Conservation (phyloP, 2,888 invertebrate species). For the Alloscopus bannaensis region DNA sequence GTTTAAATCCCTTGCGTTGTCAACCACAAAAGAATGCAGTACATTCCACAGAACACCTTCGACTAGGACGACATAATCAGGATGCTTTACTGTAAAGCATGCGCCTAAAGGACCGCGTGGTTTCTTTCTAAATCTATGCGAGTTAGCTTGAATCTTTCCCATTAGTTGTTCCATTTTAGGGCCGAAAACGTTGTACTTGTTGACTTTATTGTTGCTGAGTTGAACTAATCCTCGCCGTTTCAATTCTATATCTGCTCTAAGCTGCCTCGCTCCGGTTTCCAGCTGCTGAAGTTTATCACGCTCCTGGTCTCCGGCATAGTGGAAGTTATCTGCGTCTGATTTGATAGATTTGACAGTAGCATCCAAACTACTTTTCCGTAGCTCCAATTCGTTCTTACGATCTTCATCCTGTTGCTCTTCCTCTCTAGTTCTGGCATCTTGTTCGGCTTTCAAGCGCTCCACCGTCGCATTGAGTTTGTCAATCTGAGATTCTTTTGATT, state of each 20-base stretch:
- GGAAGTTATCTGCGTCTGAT: conserved; percentile 57
- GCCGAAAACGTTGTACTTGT: conserved; percentile 66
- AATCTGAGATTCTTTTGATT: not conserved
- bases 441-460: conserved; percentile 16
- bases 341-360: conserved; percentile 15
- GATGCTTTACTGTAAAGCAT: conserved; percentile 67
- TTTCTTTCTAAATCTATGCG: conserved; percentile 48
- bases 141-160: conserved; percentile 58
- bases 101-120: conserved; percentile 71
- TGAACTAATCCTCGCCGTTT: conserved; percentile 19
- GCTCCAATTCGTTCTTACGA: conserved; percentile 1
- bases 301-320: conserved; percentile 30
- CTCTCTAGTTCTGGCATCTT: conserved; percentile 18
- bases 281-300: conserved; percentile 19
- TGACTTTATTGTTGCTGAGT: conserved; percentile 26
- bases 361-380: conserved; percentile 33
- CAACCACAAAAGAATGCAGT: conserved; percentile 60
- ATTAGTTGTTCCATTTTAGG: conserved; percentile 63
- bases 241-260: conserved; percentile 9
- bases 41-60: conserved; percentile 46
- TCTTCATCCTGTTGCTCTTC: conserved; percentile 16
- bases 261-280: not conserved
- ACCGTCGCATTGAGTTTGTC: conserved; percentile 12
- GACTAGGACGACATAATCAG: conserved; percentile 58
- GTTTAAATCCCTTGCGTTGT: conserved; percentile 54